phyloP scores from a whole-genome alignment of 23 tunicate species.

The Trididemnum miniatum region DNA sequence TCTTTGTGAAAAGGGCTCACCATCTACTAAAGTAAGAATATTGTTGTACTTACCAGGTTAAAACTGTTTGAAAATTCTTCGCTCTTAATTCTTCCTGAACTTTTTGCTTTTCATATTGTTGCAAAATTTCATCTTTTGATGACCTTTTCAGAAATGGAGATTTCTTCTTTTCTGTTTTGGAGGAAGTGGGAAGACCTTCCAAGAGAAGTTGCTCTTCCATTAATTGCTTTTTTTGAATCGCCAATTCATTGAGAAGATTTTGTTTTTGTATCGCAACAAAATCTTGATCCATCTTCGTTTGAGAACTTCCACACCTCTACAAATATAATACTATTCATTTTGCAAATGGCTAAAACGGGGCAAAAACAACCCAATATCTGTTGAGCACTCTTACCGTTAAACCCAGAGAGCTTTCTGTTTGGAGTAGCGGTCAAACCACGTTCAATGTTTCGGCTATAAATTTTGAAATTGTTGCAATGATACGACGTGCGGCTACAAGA shows the following conservation, averaged over 20 bases:
- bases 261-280: conserved; percentile 48
- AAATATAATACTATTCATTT: neutral
- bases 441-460: no score
- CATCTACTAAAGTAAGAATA: no score
- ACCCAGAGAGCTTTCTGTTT: no score
- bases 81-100: conserved; percentile 60
- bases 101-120: conserved; percentile 51
- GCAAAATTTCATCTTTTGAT: conserved; percentile 43
- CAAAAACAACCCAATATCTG: no score
- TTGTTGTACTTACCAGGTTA: conserved; percentile 64
- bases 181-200: conserved; percentile 8
- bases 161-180: neutral
- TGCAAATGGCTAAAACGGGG: no score
- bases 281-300: conserved; percentile 15
- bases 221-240: conserved; percentile 38
- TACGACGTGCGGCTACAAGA: no score
- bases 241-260: conserved; percentile 42
- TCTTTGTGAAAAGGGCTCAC: no score
- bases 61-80: conserved; percentile 42
- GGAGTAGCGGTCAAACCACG: no score
- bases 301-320: neutral
- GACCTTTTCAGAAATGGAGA: neutral
- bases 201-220: conserved; percentile 53
- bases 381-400: no score
- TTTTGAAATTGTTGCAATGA: no score